A percentile compares a stretch with the other conserved stretches of the same genome.
Conservation (phyloP, 2,888 invertebrate species). For the Ormyrus labotus region DNA sequence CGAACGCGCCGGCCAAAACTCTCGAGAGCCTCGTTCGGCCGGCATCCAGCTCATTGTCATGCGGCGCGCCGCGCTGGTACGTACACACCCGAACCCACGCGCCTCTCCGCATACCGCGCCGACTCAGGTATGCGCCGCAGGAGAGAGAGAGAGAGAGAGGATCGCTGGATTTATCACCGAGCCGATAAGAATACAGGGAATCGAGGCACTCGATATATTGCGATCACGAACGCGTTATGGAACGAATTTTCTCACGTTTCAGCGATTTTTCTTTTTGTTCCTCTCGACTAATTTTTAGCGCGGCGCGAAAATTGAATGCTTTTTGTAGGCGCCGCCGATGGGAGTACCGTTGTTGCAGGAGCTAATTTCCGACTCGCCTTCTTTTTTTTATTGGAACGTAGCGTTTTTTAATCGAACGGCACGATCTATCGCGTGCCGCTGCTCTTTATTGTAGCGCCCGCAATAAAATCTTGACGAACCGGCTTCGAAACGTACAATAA, state of each 20-base stretch:
- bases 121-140: constrained; percentile 34
- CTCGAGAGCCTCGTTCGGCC: constrained; percentile 16
- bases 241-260: too few relatives aligned
- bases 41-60: constrained; percentile 43
- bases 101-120: constrained; percentile 39
- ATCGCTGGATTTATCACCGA: constrained; percentile 22
- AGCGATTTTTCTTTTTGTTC: neutral
- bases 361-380: too few relatives aligned
- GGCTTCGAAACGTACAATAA: constrained; percentile 27
- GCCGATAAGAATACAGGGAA: constrained; percentile 4
- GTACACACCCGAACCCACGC: constrained; percentile 36
- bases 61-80: constrained; percentile 16
- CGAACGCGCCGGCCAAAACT: constrained; percentile 14
- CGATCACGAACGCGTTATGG: neutral
- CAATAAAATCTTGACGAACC: constrained; percentile 34
- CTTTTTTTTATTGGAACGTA: too few relatives aligned
- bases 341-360: too few relatives aligned
- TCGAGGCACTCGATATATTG: neutral
- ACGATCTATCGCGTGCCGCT: neutral
- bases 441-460: constrained; percentile 14
- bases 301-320: too few relatives aligned
- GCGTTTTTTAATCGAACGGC: neutral
- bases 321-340: too few relatives aligned
- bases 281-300: neutral
- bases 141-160: neutral